Conservation (phyloP, 2,888 invertebrate genomes). For the Eulithis testata region DNA sequence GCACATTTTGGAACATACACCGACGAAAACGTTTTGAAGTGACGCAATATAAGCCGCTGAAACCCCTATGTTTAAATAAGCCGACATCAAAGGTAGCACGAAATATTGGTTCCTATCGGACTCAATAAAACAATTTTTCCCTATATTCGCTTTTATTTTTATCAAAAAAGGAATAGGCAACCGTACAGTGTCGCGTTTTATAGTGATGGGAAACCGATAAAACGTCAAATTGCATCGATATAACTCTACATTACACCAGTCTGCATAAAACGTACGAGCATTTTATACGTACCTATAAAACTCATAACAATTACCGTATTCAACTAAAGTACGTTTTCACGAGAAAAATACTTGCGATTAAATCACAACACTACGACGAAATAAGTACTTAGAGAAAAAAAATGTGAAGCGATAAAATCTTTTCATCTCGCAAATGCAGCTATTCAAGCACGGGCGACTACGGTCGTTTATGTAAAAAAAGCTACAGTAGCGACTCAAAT, state of each 20-base stretch:
- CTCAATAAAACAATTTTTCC: slow-evolving; percentile 60
- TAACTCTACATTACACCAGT: slow-evolving; percentile 43
- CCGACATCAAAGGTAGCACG: slow-evolving; percentile 71
- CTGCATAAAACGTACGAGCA: slow-evolving; percentile 43
- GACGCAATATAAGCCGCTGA: slow-evolving; percentile 67
- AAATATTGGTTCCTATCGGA: slow-evolving; percentile 61
- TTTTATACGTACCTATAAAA: slow-evolving; percentile 42
- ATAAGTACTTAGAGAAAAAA: slow-evolving; percentile 42
- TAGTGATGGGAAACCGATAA: slow-evolving; percentile 44
- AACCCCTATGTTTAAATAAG: slow-evolving; percentile 74
- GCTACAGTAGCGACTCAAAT: slow-evolving; percentile 53
- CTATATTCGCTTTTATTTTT: slow-evolving; percentile 46
- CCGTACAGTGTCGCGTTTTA: slow-evolving; percentile 42
- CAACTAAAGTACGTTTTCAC: slow-evolving; percentile 36
- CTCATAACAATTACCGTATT: slow-evolving; percentile 44
- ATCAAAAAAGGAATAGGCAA: slow-evolving; percentile 42
- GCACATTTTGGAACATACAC: slow-evolving; percentile 49
- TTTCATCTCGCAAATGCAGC: slow-evolving; percentile 46
- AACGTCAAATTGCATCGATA: slow-evolving; percentile 45
- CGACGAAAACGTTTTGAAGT: slow-evolving; percentile 56
- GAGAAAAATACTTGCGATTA: slow-evolving; percentile 40
- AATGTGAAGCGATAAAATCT: slow-evolving; percentile 45
- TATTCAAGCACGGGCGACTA: slow-evolving; percentile 43
- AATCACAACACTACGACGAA: slow-evolving; percentile 40
- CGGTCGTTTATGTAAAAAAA: slow-evolving; percentile 54